Conservation (phyloP, 2,888 invertebrate genomes). For the Parthenolecanium corni region DNA sequence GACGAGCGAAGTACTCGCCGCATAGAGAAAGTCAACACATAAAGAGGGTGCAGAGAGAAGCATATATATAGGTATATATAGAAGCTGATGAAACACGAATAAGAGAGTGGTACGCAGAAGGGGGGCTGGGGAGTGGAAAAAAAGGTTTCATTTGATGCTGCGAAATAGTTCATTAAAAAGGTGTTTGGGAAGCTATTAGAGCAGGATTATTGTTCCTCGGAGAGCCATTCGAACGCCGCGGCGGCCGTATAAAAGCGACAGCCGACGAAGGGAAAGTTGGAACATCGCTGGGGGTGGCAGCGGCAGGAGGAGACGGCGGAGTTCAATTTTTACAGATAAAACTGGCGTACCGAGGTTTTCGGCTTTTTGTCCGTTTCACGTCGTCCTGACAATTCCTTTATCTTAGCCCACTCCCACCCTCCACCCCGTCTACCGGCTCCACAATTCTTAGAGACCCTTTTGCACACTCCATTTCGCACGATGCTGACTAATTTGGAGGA, state of each 20-base stretch:
- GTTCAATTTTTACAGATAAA: not conserved
- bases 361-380: not conserved
- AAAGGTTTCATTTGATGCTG: constrained; percentile 39
- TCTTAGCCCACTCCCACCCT: not conserved
- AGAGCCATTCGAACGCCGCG: constrained; percentile 41
- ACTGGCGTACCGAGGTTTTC: not conserved
- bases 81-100: not conserved
- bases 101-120: constrained; percentile 2
- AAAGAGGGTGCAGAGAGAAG: no score
- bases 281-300: no score
- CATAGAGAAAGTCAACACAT: no score
- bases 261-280: constrained; percentile 31
- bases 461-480: not conserved
- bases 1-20: no score
- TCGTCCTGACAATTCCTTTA: no score
- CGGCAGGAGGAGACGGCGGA: no score
- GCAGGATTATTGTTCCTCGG: constrained; percentile 47
- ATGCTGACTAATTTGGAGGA: not conserved
- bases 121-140: constrained; percentile 15
- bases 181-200: constrained; percentile 60
- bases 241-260: constrained; percentile 22
- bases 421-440: not conserved
- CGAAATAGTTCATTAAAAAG: constrained; percentile 58
- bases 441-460: no score
- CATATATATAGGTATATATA: no score